phyloP scores from a whole-genome alignment of 2,888 invertebrate species.

The Cerastis leucographa region DNA sequence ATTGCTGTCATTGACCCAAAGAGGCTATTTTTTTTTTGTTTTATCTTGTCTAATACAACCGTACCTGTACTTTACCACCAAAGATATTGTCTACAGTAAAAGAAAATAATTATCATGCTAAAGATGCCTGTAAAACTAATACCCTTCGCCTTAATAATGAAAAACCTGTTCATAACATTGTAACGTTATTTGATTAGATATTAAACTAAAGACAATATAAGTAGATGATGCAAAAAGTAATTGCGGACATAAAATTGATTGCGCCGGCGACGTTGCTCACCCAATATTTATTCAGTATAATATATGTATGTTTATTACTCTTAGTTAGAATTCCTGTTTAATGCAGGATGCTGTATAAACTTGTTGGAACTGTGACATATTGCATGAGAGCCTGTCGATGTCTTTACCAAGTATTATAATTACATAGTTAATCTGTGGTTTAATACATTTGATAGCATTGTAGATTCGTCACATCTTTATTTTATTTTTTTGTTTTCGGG shows the following conservation, averaged over 20 bases:
- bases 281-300: slow-evolving; percentile 48
- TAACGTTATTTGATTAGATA: slow-evolving; percentile 50
- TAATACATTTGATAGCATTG: background rate
- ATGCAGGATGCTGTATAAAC: slow-evolving; percentile 17
- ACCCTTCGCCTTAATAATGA: slow-evolving; percentile 22
- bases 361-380: slow-evolving; percentile 36
- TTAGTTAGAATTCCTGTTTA: slow-evolving; percentile 21
- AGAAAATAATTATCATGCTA: background rate
- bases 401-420: slow-evolving; percentile 4
- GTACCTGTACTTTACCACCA: background rate
- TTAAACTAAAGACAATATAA: slow-evolving; percentile 55
- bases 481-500: background rate
- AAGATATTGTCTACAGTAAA: background rate
- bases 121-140: background rate
- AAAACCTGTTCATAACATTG: slow-evolving; percentile 42
- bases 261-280: slow-evolving; percentile 23
- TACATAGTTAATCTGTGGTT: background rate
- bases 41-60: too few relatives aligned
- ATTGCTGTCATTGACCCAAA: background rate
- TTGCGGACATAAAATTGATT: slow-evolving; percentile 54
- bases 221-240: slow-evolving; percentile 39
- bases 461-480: background rate
- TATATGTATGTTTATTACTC: slow-evolving; percentile 37
- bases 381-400: slow-evolving; percentile 4
- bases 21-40: background rate